Base-by-base conservation (phyloP, 2,797 vertebrate genomes). In the Gadopsis marmoratus region DNA sequence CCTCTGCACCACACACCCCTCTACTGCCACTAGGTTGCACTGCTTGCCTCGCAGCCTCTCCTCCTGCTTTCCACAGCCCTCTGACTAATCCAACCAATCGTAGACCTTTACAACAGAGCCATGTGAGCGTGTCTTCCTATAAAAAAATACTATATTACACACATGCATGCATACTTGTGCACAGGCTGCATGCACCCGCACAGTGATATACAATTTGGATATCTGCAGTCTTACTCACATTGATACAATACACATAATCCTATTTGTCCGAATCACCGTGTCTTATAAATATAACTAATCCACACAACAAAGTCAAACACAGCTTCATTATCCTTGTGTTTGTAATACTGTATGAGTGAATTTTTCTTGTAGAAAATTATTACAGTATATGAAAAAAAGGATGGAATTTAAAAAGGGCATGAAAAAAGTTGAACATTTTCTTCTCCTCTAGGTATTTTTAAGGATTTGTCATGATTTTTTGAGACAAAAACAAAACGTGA, bases 1-100 rank as follows among this genome's bases (percentile, higher is more conserved):
- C 47, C 75, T 82, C 71, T 78, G 47, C 71, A 61, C 83, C 84
- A 84, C 79, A 72, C 90, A 82, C 78, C 76, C 70, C 75, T 93
- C 83, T 93, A 81, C 78, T 53, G 80, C 94, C 95, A 94, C 93
- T 95, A 95, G 95, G 94, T 92, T 37, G 94, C 94, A 95, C 91
- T 95, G 94, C 94, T 83, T 91, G 87, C 92, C 84, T 93, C 91
- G 8, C 74, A 71, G 90, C 84, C 70, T 89, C 65, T 71, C 54
- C 78, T 84, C 71, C 67, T 79, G 79, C 26, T 74, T 88, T 79
- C 86, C 83, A 76, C 74, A 78, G 58, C 66, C 31, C 48, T 21
- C 71, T 63, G 39, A 74, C 67, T 54, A 43, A 74, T 58, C 63
- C 84, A 76, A 67, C 92, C 93, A 95, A 93, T 94, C 33, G 41